Evolutionary conservation across 2,888 invertebrate species (phyloP).

Genomic region (Venusia cambrica): DNA sequence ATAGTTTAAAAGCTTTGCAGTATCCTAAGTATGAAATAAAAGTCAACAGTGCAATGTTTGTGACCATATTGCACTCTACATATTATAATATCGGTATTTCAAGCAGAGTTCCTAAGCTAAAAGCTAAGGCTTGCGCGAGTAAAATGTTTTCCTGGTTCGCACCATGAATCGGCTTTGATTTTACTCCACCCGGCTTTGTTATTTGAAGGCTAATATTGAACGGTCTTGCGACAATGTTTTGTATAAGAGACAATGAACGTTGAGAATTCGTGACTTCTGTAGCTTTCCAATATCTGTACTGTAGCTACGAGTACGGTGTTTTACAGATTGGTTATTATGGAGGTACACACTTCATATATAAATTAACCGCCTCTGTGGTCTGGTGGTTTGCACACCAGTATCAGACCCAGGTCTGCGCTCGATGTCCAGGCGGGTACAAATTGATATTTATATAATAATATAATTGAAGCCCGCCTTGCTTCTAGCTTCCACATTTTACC

Average conservation of each 20-base stretch:
- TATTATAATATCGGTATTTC: constrained; percentile 22
- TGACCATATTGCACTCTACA: constrained; percentile 23
- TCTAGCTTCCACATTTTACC: too few relatives aligned
- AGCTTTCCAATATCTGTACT: constrained; percentile 23
- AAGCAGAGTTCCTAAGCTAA: constrained; percentile 39
- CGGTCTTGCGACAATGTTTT: constrained; percentile 33
- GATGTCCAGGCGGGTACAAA: too few relatives aligned
- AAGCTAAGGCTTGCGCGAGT: constrained; percentile 32
- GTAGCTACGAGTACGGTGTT: constrained; percentile 22
- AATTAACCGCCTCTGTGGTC: too few relatives aligned
- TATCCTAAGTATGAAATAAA: constrained; percentile 9
- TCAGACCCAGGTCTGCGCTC: too few relatives aligned
- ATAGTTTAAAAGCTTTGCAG: constrained; percentile 8
- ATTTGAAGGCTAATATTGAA: constrained; percentile 43
- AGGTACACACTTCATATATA: too few relatives aligned
- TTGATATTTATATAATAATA: too few relatives aligned
- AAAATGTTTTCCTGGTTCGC: constrained; percentile 52
- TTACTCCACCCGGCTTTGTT: constrained; percentile 35
- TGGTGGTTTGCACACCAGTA: too few relatives aligned
- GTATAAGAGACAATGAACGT: constrained; percentile 43
- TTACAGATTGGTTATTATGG: too few relatives aligned
- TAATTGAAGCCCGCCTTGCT: too few relatives aligned
- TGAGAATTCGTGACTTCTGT: constrained; percentile 44
- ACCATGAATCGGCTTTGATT: constrained; percentile 35
- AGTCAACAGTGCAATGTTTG: constrained; percentile 22